Evolutionary conservation across 2,113 vertebrate species (phyloP), one percentile per base, ranked within the genome.

Genomic region (Prietella phreatophila): DNA sequence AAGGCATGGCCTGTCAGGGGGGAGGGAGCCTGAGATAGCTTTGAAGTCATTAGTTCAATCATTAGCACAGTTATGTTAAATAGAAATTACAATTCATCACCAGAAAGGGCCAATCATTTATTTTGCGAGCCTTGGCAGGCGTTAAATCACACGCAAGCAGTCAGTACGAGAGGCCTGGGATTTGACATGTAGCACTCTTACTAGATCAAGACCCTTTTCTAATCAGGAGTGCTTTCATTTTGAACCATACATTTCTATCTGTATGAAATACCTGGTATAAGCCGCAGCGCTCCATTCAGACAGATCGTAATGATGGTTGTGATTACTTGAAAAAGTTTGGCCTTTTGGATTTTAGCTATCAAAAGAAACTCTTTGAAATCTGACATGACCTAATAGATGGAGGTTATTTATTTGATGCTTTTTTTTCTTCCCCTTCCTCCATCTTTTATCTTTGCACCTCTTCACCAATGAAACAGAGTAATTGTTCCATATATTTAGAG

Each of bases 1-100:
- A 89, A 92, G 89, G 88, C 93, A 90, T 88, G 90, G 85, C 82
- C 86, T 81, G 42, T 88, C 33, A 56, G 33, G 60, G 78, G 80
- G 83, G 82, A 92, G 93, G 93, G 94, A 91, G 91, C 94, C 94
- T 93, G 85, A 93, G 92, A 94, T 93, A 93, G 93, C 94, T 93
- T 94, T 93, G 91, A 94, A 95, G 94, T 95, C 95, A 95, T 96
- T 95, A 95, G 94, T 87, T 89, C 87, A 91, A 93, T 96, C 95
- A 94, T 96, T 96, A 96, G 95, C 94, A 90, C 92, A 93, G 94
- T 95, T 95, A 95, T 95, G 94, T 95, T 95, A 95, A 95, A 95
- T 96, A 94, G 91, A 94, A 95, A 96, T 95, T 94, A 95, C 93
- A 94, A 95, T 95, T 95, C 95, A 95, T 95, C 95, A 95, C 94